These are phyloP conservation scores for Tetrax tetrax DNA, from an alignment of 2,113 vertebrate species.

Conservation along the genomic window DNA sequence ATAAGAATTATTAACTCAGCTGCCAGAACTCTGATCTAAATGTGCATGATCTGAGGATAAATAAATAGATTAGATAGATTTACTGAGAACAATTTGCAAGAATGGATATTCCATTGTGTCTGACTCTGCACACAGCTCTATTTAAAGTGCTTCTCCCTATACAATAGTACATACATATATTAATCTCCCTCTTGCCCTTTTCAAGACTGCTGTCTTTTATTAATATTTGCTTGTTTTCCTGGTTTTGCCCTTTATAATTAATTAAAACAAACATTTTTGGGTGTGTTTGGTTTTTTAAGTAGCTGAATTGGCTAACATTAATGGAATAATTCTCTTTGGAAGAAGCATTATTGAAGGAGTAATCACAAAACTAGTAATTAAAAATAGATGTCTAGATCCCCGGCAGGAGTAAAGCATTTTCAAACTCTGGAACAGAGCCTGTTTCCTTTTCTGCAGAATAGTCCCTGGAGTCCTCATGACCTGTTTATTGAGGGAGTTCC, in stretches of 20 bases:
- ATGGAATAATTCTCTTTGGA: neutral
- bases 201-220: neutral
- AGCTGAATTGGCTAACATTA: neutral
- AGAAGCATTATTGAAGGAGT: neutral
- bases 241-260: constrained; percentile 42
- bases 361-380: constrained; percentile 25
- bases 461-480: neutral
- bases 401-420: constrained; percentile 3
- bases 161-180: neutral
- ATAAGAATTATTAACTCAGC: constrained; percentile 64
- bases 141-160: constrained; percentile 19
- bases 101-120: constrained; percentile 31
- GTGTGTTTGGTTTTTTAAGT: neutral
- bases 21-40: constrained; percentile 56
- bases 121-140: neutral
- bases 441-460: neutral
- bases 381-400: constrained; percentile 19
- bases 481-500: neutral
- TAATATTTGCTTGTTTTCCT: constrained; percentile 48
- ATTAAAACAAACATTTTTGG: constrained; percentile 18
- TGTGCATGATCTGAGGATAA: constrained; percentile 54
- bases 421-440: neutral
- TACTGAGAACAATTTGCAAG: constrained; percentile 37
- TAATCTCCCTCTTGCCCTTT: constrained; percentile 8
- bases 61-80: constrained; percentile 67